Base-by-base conservation (phyloP, 1,140 invertebrate genomes). In the Cephus cinctus region DNA sequence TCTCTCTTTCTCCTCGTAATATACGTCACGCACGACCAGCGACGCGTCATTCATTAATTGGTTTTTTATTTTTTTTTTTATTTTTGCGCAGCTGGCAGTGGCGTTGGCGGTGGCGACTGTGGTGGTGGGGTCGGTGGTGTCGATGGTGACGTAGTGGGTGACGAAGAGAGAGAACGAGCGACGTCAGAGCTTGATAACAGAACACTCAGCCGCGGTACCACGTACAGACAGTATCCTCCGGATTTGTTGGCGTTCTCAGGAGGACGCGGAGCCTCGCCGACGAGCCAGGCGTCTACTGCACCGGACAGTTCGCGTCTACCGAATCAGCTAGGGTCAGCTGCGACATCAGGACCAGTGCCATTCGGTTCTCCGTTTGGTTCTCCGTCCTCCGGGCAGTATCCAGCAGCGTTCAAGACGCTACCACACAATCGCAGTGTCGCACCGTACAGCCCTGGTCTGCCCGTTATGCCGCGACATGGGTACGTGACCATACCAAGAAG, bases 401-500 rank as follows among this genome's bases (percentile, higher is more conserved):
- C 63, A 0, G 78, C 49, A 64, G 80, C 74, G 0, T 86, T 84
- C 65, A 82, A 85, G 51, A 88, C 86, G 1, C 58, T 89, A 34
- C 86, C 86, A 1, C 85, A 87, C 59, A 86, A 85, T 9, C 80
- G 86, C 30, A 86, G 85, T 14, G 83, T 84, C 27, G 86, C 86
- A 0, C 87, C 88, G 0, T 90, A 89, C 61, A 53, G 72, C 50
- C 79, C 42, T 77, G 80, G 76, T 50, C 80, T 73, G 51, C 78
- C 73, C 47, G 79, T 86, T 2, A 69, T 83, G 35, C 82, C 86
- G n/a, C 79, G 86, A 43, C 84, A 86, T 65, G 87, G 87, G 3
- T 92, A 91, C 62, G 88, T 91, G 5, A 92, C 90, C 4, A 89
- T 94, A 44, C 90, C 91, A 0, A 80, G 91, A 47, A 76, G 90